Percentiles rank a stretch among this genome's conserved stretches.
Evolutionary conservation across 2,888 invertebrate species (phyloP).

Genomic region (Tridacna gigas): DNA sequence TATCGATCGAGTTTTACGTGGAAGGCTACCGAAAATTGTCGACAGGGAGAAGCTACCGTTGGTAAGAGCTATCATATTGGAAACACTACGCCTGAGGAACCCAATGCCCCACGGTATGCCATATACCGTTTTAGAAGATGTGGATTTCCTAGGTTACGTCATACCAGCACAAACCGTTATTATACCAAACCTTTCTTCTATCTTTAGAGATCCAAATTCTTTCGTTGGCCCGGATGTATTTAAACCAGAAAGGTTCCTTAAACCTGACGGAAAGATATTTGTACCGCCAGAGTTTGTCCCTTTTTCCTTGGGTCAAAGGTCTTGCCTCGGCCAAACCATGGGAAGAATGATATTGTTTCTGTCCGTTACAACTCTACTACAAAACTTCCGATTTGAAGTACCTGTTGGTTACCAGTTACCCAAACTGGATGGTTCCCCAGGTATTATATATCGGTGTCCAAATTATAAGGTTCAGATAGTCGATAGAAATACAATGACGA

Average conservation of each 20-base stretch:
- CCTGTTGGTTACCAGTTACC: not conserved
- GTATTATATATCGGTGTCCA: too few relatives aligned
- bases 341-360: conserved; percentile 47
- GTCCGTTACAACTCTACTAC: conserved; percentile 23
- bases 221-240: conserved; percentile 73
- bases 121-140: conserved; percentile 71
- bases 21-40: conserved; percentile 59
- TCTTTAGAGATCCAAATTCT: conserved; percentile 65
- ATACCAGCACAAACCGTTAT: conserved; percentile 76
- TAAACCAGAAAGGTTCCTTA: conserved; percentile 75
- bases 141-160: conserved; percentile 71
- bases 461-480: too few relatives aligned
- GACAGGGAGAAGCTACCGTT: conserved; percentile 68
- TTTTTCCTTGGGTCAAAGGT: conserved; percentile 50
- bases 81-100: conserved; percentile 71
- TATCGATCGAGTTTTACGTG: conserved; percentile 77
- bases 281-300: conserved; percentile 42
- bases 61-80: conserved; percentile 76
- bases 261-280: conserved; percentile 20
- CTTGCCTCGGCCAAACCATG: conserved; percentile 53
- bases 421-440: too few relatives aligned
- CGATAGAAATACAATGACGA: too few relatives aligned
- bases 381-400: conserved; percentile 7
- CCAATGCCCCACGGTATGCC: conserved; percentile 69
- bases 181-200: conserved; percentile 70